These are phyloP conservation scores for Amia ocellicauda DNA, from an alignment of 2,113 vertebrate genomes.

Conservation along the genomic window DNA sequence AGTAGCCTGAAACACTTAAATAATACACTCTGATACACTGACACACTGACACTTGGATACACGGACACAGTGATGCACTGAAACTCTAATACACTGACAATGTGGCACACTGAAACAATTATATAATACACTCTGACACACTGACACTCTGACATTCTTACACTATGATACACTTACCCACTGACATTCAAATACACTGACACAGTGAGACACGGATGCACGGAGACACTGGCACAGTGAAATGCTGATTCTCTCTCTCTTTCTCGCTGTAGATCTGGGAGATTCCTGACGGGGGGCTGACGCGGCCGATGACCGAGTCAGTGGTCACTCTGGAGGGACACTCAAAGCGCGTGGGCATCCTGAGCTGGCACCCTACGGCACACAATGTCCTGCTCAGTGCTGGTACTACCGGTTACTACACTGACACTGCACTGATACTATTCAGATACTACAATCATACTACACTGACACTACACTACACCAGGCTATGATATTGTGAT, in stretches of 20 bases:
- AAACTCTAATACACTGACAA: too few relatives aligned
- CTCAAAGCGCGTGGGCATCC: constrained; percentile 64
- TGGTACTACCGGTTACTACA: constrained; percentile 37
- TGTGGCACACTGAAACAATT: too few relatives aligned
- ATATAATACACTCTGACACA: neutral
- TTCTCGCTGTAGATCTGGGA: constrained; percentile 56
- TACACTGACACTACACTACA: too few relatives aligned
- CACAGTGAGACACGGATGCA: neutral
- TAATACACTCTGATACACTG: too few relatives aligned
- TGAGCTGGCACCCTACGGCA: constrained; percentile 63
- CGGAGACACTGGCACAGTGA: too few relatives aligned
- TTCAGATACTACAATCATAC: too few relatives aligned
- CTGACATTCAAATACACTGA: neutral
- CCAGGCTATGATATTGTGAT: too few relatives aligned
- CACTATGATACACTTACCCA: neutral
- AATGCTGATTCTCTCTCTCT: neutral
- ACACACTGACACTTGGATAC: too few relatives aligned
- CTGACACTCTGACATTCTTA: neutral
- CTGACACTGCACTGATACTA: neutral
- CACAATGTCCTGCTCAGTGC: constrained; percentile 65
- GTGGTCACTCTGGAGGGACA: constrained; percentile 64
- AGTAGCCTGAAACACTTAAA: too few relatives aligned
- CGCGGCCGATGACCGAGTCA: constrained; percentile 49
- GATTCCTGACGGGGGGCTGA: constrained; percentile 55
- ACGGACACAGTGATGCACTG: too few relatives aligned